Evolutionary conservation across 1,140 invertebrate genomes (phyloP).

Genomic region (Sipha flava): DNA sequence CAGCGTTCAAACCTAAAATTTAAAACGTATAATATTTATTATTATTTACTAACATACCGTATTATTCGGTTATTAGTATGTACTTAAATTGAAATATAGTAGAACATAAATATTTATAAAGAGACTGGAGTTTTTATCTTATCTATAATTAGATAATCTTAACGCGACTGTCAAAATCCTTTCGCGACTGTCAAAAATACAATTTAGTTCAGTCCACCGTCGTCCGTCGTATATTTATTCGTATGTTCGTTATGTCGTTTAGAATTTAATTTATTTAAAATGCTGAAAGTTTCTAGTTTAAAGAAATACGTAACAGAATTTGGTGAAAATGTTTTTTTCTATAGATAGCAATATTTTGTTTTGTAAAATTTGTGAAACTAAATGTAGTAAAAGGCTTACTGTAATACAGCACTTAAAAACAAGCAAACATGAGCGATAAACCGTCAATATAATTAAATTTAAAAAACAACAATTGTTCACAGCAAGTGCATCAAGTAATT

Average conservation of each 20-base stretch:
- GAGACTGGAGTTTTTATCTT: neutral
- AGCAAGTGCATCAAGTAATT: neutral
- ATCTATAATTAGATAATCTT: neutral
- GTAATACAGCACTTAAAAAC: neutral
- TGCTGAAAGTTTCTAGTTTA: neutral
- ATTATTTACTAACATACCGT: neutral
- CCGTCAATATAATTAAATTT: neutral
- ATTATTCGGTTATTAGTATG: neutral
- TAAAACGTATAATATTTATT: neutral
- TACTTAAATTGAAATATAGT: neutral
- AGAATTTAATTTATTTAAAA: neutral
- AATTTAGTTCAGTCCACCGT: too few species aligned
- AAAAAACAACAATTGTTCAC: neutral
- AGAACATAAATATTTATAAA: neutral
- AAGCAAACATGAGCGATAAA: neutral
- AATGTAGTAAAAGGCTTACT: neutral
- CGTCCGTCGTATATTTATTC: neutral
- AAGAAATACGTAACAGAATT: neutral
- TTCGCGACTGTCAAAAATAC: neutral
- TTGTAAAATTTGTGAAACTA: neutral
- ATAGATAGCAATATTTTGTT: neutral
- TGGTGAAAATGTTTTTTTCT: neutral
- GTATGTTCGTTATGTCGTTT: neutral
- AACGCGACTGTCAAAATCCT: neutral
- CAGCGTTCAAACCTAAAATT: neutral